Percentiles rank a stretch among this genome's conserved stretches.
These are phyloP conservation scores for Myiothlypis chrysogaster DNA, from an alignment of 2,797 vertebrate species.

Conservation along the genomic window DNA sequence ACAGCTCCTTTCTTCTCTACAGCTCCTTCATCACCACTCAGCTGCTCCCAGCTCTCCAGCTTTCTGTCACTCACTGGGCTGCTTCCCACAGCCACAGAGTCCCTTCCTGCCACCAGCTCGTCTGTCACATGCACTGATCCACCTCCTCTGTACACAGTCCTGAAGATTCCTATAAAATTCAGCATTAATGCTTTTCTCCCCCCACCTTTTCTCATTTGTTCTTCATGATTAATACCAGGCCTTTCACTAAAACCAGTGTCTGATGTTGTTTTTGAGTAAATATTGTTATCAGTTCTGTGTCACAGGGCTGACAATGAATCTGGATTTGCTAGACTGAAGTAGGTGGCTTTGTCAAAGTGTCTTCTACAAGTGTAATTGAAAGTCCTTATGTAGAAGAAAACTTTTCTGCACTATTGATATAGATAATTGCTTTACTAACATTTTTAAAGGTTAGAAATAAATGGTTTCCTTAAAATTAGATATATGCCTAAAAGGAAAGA, in stretches of 20 bases:
- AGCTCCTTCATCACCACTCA: background rate
- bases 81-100: background rate
- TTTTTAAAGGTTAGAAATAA: background rate
- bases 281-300: background rate
- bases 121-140: background rate
- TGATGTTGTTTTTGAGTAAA: background rate
- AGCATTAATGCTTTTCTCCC: background rate
- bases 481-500: background rate
- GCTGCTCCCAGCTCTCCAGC: background rate
- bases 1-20: fast-evolving
- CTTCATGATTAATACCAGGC: background rate
- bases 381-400: background rate
- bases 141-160: background rate
- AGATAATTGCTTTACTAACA: background rate
- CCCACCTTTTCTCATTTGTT: background rate
- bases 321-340: background rate
- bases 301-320: background rate
- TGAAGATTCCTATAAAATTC: background rate
- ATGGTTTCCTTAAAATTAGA: background rate
- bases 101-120: fast-evolving
- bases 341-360: background rate
- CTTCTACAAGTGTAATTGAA: background rate
- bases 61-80: background rate
- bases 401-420: background rate
- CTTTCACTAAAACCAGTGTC: background rate